Evolutionary conservation across 2,113 vertebrate genomes (phyloP).

Genomic region (Lepus timidus): DNA sequence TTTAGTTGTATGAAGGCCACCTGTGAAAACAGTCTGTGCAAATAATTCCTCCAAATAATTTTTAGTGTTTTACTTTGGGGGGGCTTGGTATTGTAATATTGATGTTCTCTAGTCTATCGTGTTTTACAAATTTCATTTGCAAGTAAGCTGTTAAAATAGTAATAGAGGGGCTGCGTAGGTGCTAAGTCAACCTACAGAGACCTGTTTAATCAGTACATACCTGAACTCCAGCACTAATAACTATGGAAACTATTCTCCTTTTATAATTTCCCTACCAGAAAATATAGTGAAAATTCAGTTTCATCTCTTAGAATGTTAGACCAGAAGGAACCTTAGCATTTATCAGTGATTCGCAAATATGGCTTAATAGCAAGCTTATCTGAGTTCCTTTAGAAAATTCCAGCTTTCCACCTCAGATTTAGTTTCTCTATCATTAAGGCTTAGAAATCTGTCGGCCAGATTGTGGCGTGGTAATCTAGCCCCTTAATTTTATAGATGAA

Average conservation of each 20-base stretch:
- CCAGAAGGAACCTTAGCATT: conserved; percentile 10
- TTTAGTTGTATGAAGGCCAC: not conserved
- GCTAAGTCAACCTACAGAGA: not conserved
- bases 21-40: conserved; percentile 27
- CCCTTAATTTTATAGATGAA: not conserved
- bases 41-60: not conserved
- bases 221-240: conserved; percentile 7
- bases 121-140: conserved; percentile 54
- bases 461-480: conserved; percentile 5
- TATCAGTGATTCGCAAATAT: conserved; percentile 21
- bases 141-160: conserved; percentile 6
- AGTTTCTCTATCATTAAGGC: not conserved
- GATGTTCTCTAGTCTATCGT: not conserved
- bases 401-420: not conserved
- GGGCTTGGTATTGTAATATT: conserved; percentile 25
- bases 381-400: conserved; percentile 25
- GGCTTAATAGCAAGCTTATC: not conserved
- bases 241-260: not conserved
- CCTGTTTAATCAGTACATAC: conserved; percentile 20
- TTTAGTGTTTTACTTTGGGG: conserved; percentile 44
- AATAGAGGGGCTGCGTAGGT: not conserved
- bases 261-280: conserved; percentile 26
- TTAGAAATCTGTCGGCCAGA: conserved; percentile 31
- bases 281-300: conserved; percentile 51
- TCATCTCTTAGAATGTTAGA: conserved; percentile 42